These are phyloP conservation scores for Sarcoramphus papa DNA, from an alignment of 2,797 vertebrate genomes.

Conservation along the genomic window DNA sequence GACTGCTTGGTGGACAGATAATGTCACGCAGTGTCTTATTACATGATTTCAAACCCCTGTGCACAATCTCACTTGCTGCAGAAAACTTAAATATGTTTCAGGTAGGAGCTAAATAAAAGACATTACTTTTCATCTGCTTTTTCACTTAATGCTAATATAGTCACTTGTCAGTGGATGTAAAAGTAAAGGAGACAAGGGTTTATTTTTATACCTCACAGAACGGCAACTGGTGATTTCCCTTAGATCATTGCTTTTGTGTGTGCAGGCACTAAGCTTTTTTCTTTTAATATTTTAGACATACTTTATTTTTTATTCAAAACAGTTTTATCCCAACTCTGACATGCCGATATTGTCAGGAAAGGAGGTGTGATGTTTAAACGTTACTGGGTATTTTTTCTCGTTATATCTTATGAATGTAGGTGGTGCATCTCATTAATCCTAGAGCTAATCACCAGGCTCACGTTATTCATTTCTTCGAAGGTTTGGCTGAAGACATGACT, in stretches of 20 bases:
- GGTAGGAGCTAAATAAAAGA: constrained; percentile 69
- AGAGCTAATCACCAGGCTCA: constrained; percentile 20
- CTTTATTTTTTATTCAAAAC: constrained; percentile 66
- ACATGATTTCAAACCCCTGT: constrained; percentile 56
- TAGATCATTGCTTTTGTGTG: constrained; percentile 65
- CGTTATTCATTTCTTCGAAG: not conserved
- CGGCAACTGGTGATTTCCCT: constrained; percentile 68
- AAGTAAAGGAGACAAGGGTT: constrained; percentile 65
- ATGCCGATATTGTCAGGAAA: constrained; percentile 25
- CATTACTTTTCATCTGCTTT: constrained; percentile 71
- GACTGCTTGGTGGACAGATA: constrained; percentile 63
- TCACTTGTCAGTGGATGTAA: constrained; percentile 68
- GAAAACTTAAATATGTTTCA: constrained; percentile 63
- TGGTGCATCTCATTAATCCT: constrained; percentile 46
- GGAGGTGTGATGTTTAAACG: not conserved
- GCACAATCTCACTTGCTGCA: constrained; percentile 53
- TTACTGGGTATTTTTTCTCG: not conserved
- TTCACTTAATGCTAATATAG: constrained; percentile 71
- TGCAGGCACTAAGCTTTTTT: constrained; percentile 53
- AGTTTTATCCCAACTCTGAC: constrained; percentile 59
- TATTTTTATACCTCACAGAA: constrained; percentile 68
- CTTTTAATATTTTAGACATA: constrained; percentile 64
- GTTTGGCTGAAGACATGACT: not conserved
- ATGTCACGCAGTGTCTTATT: constrained; percentile 57
- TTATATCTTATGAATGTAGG: constrained; percentile 27